phyloP scores from a whole-genome alignment of 1,140 invertebrate genomes.

The Leptestheria dahalacensis region DNA sequence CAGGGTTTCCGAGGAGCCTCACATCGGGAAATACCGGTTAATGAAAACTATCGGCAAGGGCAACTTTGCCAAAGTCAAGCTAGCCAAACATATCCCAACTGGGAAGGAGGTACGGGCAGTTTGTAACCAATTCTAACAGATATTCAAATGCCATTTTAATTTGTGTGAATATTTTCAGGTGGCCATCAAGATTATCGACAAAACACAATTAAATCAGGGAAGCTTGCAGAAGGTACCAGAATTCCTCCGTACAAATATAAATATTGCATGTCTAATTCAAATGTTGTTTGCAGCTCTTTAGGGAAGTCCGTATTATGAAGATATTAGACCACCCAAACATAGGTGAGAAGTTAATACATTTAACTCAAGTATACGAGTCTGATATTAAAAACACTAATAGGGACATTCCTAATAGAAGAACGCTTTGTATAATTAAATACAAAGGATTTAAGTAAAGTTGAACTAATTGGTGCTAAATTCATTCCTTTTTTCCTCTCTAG shows the following conservation, averaged over 20 bases:
- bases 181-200: constrained; percentile 99
- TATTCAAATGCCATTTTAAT: not conserved
- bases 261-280: not conserved
- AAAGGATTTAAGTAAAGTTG: too few species aligned
- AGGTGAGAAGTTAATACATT: constrained; percentile 34
- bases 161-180: constrained; percentile 37
- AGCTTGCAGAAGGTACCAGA: constrained; percentile 94
- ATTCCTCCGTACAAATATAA: constrained; percentile 12
- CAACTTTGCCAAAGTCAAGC: constrained; percentile 99
- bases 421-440: too few species aligned
- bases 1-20: constrained; percentile 75
- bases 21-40: constrained; percentile 96
- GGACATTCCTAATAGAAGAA: too few species aligned
- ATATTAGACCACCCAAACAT: constrained; percentile 99
- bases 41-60: constrained; percentile 99
- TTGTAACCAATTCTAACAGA: too few species aligned
- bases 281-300: constrained; percentile 52
- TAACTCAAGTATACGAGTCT: too few species aligned
- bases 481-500: constrained; percentile 32
- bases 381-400: too few species aligned
- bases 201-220: constrained; percentile 96
- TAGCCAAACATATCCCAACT: constrained; percentile 97
- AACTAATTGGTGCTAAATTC: not conserved
- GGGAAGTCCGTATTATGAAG: constrained; percentile 99
- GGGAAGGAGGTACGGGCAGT: constrained; percentile 68